Evolutionary conservation across 2,113 vertebrate species (phyloP).

Genomic region (Hippocampus comes): DNA sequence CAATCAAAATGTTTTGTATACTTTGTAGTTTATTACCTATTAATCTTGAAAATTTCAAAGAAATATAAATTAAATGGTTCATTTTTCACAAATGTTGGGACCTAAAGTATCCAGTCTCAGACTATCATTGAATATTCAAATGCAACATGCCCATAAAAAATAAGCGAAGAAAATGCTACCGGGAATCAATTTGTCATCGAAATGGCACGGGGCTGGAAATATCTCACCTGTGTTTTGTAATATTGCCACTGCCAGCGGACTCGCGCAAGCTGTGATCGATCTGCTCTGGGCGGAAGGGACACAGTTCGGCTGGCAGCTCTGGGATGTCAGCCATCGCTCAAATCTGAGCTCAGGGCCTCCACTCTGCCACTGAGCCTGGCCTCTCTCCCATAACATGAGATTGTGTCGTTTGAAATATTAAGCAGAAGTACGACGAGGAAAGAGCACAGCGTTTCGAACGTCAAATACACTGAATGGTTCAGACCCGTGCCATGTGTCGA

Average conservation of each 20-base stretch:
- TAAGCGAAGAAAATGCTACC: slow-evolving; percentile 38
- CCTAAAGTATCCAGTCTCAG: not conserved
- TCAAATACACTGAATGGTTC: slow-evolving; percentile 38
- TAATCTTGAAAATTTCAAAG: not conserved
- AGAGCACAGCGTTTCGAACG: slow-evolving; percentile 38
- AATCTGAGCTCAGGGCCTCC: slow-evolving; percentile 43
- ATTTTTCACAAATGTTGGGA: too few relatives aligned
- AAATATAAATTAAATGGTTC: not conserved
- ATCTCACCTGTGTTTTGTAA: slow-evolving; percentile 61
- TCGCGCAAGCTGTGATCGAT: slow-evolving; percentile 61
- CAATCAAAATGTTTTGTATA: too few relatives aligned
- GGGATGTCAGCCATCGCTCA: slow-evolving; percentile 55
- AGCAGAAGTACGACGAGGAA: slow-evolving; percentile 37
- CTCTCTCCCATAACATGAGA: slow-evolving; percentile 29
- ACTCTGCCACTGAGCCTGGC: slow-evolving; percentile 35
- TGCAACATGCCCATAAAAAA: slow-evolving; percentile 30
- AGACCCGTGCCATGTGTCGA: slow-evolving; percentile 12
- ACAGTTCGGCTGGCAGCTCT: slow-evolving; percentile 37
- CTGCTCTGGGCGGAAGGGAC: slow-evolving; percentile 37
- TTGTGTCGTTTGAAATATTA: slow-evolving; percentile 53
- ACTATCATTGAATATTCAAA: slow-evolving; percentile 22
- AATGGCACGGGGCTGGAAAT: slow-evolving; percentile 36
- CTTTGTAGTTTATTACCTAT: too few relatives aligned
- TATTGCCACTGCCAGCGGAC: slow-evolving; percentile 44
- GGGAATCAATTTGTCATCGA: slow-evolving; percentile 53